Evolutionary conservation across 2,888 invertebrate genomes (phyloP), one percentile per base, ranked within the genome.

Genomic region (Sialis fuliginosa): DNA sequence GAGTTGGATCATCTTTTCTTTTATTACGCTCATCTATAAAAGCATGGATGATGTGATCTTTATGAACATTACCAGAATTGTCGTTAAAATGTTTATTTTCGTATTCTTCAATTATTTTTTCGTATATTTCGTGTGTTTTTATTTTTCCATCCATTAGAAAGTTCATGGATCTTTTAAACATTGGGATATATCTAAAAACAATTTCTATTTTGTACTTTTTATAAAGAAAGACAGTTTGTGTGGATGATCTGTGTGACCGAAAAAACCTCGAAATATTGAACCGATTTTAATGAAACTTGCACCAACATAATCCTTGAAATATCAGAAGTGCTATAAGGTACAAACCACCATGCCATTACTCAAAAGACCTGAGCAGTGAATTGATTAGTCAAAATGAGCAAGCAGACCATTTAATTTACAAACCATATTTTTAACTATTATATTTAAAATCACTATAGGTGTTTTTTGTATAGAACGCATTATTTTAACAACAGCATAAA

Each of bases 61-160:
- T 39, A 33, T 45, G 45, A 12, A 47, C 37, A 34, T 22, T n/a
- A n/a, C 30, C 6, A 1, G 6, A n/a, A n/a, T 46, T 33, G 35
- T 5, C 30, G 12, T 48, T 32, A 53, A 48, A 6, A 49, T 32
- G 12, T 48, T 33, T 6, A 6, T 46, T 48, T 6, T 46, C 43
- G 7, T 49, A 71, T 41, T 75, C 70, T 1, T 70, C 67, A 47
- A 85, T 74, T 33, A 89, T 72, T 47, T 72, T 68, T 45, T 77
- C 74, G 58, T 88, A 88, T 35, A 85, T 62, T 49, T 71, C 62
- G 57, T 88, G 87, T 0, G 85, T 84, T 60, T 79, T 78, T 4
- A 63, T 62, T 62, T 83, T 80, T 1, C 86, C 86, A 8, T 78
- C 74, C 30, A 77, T 60, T 48, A 90, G 59, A 48, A 77, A 72